Evolutionary conservation across 1,140 invertebrate genomes (phyloP).

Genomic region (Macrocentrus cingulum): DNA sequence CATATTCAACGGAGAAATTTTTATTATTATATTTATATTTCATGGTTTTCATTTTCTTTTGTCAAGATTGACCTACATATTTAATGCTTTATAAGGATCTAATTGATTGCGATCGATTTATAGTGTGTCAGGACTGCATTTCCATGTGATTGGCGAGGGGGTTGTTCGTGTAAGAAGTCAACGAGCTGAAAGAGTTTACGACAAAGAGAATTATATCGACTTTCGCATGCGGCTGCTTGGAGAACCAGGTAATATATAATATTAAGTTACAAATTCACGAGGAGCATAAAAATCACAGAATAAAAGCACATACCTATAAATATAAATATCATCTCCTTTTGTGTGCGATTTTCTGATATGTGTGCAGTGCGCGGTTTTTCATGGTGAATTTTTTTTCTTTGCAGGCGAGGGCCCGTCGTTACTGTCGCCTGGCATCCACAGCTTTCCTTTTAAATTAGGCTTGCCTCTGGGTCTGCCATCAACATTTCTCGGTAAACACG

Average conservation of each 20-base stretch:
- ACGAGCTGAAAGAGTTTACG: slow-evolving; percentile 79
- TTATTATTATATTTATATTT: background rate
- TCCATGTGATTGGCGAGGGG: slow-evolving; percentile 92
- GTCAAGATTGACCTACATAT: background rate
- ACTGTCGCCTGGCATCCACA: slow-evolving; percentile 91
- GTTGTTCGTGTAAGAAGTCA: slow-evolving; percentile 80
- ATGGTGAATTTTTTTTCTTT: background rate
- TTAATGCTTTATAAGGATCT: background rate
- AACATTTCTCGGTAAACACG: slow-evolving; percentile 90
- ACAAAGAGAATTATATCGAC: slow-evolving; percentile 94
- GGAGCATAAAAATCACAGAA: background rate
- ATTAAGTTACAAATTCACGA: slow-evolving; percentile 8
- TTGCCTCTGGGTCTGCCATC: slow-evolving; percentile 87
- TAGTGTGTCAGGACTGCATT: slow-evolving; percentile 76
- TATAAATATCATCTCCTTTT: too few species aligned
- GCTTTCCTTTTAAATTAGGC: slow-evolving; percentile 92
- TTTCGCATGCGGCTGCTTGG: slow-evolving; percentile 90
- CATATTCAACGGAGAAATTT: too few species aligned
- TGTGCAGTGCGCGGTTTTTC: too few species aligned
- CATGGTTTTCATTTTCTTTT: background rate
- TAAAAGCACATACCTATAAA: too few species aligned
- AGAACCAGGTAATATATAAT: slow-evolving; percentile 71
- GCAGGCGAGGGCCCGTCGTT: slow-evolving; percentile 77
- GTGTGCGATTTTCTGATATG: too few species aligned
- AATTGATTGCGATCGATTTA: slow-evolving; percentile 15